phyloP scores from a whole-genome alignment of 2,797 vertebrate genomes.

The Choloepus didactylus region DNA sequence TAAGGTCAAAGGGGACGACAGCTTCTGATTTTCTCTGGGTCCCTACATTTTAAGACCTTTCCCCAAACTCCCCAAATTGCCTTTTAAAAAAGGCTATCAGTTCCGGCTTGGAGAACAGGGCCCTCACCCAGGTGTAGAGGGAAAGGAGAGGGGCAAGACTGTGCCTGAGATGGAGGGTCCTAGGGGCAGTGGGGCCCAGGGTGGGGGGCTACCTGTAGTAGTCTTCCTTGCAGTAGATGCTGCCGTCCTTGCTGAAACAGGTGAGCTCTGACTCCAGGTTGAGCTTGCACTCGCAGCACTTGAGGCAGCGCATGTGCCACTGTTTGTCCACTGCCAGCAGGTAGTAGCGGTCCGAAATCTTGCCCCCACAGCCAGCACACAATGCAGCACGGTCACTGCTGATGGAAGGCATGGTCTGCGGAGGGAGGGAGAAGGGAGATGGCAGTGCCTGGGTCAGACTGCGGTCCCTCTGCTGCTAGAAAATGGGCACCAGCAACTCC shows the following conservation, averaged over 20 bases:
- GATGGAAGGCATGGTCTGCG: constrained; percentile 95
- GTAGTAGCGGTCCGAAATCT: constrained; percentile 98
- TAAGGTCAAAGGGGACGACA: neutral
- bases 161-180: neutral
- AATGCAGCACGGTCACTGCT: constrained; percentile 95
- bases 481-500: neutral
- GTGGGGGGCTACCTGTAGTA: constrained; percentile 95
- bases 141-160: neutral
- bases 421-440: constrained; percentile 78
- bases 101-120: neutral
- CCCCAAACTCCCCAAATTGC: neutral
- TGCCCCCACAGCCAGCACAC: constrained; percentile 97
- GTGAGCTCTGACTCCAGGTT: constrained; percentile 99
- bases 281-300: constrained; percentile 98
- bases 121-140: neutral
- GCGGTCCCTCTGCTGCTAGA: neutral
- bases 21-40: constrained; percentile 19
- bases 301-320: constrained; percentile 99
- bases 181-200: neutral
- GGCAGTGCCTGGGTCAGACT: constrained; percentile 50
- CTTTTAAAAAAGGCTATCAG: constrained; percentile 31
- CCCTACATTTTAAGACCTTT: neutral
- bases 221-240: constrained; percentile 99
- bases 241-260: constrained; percentile 99
- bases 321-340: constrained; percentile 99